Base-by-base conservation (phyloP, 1,140 invertebrate species). In the Achroia grisella region DNA sequence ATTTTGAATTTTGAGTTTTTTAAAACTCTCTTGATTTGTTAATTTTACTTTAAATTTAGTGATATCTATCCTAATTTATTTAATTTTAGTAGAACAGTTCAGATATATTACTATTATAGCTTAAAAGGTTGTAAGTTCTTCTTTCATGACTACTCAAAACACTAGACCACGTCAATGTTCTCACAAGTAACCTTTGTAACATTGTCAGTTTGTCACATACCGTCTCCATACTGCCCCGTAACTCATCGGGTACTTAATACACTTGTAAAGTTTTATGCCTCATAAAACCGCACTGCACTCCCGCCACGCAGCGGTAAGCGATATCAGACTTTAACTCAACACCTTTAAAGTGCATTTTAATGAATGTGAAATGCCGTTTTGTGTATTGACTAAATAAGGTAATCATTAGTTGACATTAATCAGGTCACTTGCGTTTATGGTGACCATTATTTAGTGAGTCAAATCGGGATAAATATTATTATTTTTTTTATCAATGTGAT, bases 181-280 rank as follows among this genome's bases (percentile, higher is more conserved):
- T 23, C 6, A 23, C 17, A 23, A 23, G 6, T 23, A 23, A 23
- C 17, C 17, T 3, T 23, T 23, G 17, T 23, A 23, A 3, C 17
- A 6, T 2, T 3, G 6, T 3, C 17, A 23, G n/a, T n/a, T 23
- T 23, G 17, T 23, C 17, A 23, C 17, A 31, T 9, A 33, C n/a
- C 8, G 8, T n/a, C 28, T 9, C 10, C 14, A 33, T 11, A 14
- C 9, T 3, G n/a, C 14, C 29, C 36, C 34, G 29, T 36, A 36
- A 13, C 34, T 41, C 41, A 44, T 31, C 37, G 27, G 31, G 41
- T 50, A 53, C 57, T 50, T 53, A 49, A 37, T 46, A 40, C 10
- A 55, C 57, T 48, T 56, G 44, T 53, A 36, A 45, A 59, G 58
- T 52, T 68, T 70, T 52, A 70, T 53, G 46, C 55, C 12, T 49